phyloP scores from a whole-genome alignment of 2,888 invertebrate genomes.

The Pemphredon lugubris region DNA sequence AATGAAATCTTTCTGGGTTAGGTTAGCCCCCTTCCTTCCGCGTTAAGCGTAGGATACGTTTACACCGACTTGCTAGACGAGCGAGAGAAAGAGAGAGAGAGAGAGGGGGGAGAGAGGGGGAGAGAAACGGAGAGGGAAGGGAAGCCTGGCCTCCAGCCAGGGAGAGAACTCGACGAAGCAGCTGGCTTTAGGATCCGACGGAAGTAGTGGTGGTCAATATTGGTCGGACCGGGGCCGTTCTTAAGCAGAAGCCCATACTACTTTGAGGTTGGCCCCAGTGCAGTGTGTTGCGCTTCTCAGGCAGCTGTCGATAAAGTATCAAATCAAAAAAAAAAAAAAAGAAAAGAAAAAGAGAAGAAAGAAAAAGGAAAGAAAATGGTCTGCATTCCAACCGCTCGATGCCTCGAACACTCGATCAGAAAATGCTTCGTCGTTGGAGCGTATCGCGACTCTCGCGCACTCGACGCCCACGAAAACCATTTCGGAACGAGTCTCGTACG shows the following conservation, averaged over 20 bases:
- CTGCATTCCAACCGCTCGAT: too few relatives aligned
- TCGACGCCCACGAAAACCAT: too few relatives aligned
- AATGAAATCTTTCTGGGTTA: slow-evolving; percentile 80
- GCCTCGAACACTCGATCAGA: too few relatives aligned
- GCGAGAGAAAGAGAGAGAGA: slow-evolving; percentile 25
- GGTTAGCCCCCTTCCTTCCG: slow-evolving; percentile 72
- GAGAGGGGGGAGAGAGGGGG: slow-evolving; percentile 17
- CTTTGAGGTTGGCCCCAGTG: slow-evolving; percentile 27
- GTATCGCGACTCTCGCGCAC: too few relatives aligned
- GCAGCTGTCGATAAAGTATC: slow-evolving; percentile 45
- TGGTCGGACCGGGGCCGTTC: slow-evolving; percentile 64
- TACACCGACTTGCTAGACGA: slow-evolving; percentile 65
- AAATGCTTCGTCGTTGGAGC: background rate
- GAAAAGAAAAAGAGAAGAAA: too few relatives aligned
- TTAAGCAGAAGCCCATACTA: slow-evolving; percentile 45
- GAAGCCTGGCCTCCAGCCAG: slow-evolving; percentile 69
- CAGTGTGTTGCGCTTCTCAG: slow-evolving; percentile 19
- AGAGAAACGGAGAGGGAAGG: slow-evolving; percentile 17
- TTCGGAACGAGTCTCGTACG: too few relatives aligned
- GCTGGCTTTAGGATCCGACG: slow-evolving; percentile 56
- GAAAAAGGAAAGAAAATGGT: too few relatives aligned
- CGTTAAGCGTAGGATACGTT: slow-evolving; percentile 75
- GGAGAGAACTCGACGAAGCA: slow-evolving; percentile 45
- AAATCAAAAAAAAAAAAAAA: slow-evolving; percentile 12
- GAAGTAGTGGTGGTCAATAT: slow-evolving; percentile 73